A percentile compares a stretch with the other conserved stretches of the same genome.
These are phyloP conservation scores for Apodemia mormo DNA, from an alignment of 2,888 invertebrate species.

Conservation along the genomic window DNA sequence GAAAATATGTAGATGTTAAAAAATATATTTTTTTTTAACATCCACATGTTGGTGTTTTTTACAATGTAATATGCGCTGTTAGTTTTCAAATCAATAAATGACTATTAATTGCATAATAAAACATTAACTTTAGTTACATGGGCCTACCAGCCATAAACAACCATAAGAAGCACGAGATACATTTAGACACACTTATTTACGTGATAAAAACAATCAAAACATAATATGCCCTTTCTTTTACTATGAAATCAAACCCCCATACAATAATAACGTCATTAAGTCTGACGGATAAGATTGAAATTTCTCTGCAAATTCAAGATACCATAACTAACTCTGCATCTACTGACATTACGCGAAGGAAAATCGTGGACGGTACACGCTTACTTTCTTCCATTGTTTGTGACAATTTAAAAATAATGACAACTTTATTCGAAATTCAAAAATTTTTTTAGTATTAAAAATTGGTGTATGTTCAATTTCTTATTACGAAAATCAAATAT, in stretches of 20 bases:
- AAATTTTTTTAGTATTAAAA: background rate
- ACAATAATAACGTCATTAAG: background rate
- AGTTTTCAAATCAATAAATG: no score
- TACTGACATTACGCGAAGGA: constrained; percentile 17
- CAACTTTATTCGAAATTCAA: constrained; percentile 4
- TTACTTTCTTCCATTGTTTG: constrained; percentile 17
- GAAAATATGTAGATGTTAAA: no score
- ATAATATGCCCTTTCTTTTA: constrained; percentile 13
- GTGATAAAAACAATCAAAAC: constrained; percentile 10
- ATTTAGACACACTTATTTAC: constrained; percentile 7
- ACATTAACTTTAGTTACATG: background rate
- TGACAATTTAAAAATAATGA: background rate
- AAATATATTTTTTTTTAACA: no score
- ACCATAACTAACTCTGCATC: constrained; percentile 1
- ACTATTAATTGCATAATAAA: background rate
- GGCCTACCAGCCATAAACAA: background rate
- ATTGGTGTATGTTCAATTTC: background rate
- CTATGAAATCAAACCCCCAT: background rate
- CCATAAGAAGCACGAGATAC: background rate
- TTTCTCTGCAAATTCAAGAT: background rate
- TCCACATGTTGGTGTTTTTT: no score
- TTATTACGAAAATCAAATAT: background rate
- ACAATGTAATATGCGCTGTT: no score
- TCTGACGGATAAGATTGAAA: background rate
- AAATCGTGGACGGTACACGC: constrained; percentile 10